Evolutionary conservation across 1,140 invertebrate species (phyloP).

Genomic region (Caerostris extrusa): DNA sequence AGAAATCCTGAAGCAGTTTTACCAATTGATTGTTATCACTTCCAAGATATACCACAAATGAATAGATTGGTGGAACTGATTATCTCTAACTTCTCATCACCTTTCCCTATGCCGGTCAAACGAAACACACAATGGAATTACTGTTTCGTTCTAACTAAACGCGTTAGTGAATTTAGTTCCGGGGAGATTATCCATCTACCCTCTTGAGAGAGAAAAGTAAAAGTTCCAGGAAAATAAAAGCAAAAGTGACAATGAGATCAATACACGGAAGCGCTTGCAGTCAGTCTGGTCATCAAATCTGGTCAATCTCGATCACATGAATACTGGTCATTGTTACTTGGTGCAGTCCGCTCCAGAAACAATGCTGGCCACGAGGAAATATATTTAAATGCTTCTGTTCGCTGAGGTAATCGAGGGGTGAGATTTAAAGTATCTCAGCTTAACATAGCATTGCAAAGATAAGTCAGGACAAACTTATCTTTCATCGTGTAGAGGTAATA

Average conservation of each 20-base stretch:
- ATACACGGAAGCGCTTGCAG: not conserved
- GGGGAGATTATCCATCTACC: not conserved
- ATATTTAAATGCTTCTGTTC: slow-evolving; percentile 5
- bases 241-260: slow-evolving; percentile 34
- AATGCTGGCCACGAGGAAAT: not conserved
- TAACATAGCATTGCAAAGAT: not conserved
- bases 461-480: slow-evolving; percentile 11
- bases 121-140: slow-evolving; percentile 8
- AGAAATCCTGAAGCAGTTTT: not conserved
- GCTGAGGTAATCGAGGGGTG: not conserved
- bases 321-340: slow-evolving; percentile 2
- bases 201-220: not conserved
- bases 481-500: not conserved
- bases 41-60: not conserved
- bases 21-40: not conserved
- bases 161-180: not conserved
- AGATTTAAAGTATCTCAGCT: slow-evolving; percentile 1
- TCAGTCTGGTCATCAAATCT: not conserved
- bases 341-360: not conserved
- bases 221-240: not conserved
- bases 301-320: not conserved
- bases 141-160: not conserved
- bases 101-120: not conserved
- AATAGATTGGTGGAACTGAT: not conserved
- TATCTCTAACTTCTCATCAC: not conserved